Conservation (phyloP, 2,888 invertebrate species). For the Polyommatus iphigenia region DNA sequence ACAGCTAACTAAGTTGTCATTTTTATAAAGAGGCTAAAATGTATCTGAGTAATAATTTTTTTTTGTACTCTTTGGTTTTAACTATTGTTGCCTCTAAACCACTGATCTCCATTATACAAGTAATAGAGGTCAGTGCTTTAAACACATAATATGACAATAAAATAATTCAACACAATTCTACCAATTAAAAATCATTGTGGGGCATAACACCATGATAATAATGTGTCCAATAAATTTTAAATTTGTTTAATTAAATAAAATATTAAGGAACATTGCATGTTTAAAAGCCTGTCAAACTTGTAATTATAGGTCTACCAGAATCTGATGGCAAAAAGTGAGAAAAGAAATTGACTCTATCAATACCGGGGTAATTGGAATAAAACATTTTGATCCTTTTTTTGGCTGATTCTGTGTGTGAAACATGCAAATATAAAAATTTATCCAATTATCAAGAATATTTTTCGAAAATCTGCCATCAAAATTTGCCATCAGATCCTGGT, state of each 20-base stretch:
- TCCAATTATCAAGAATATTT: no score
- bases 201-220: neutral
- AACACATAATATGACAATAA: neutral
- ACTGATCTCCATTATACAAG: no score
- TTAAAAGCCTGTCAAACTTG: neutral
- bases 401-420: no score
- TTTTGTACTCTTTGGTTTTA: neutral
- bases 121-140: no score
- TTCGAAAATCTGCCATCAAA: no score
- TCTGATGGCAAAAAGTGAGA: no score
- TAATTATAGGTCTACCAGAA: neutral
- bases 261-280: neutral
- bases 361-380: no score
- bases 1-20: slow-evolving; percentile 25
- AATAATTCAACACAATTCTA: neutral
- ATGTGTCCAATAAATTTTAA: neutral
- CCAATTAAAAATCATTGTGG: neutral
- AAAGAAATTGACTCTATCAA: no score
- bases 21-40: slow-evolving; percentile 39
- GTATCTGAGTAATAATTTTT: slow-evolving; percentile 32
- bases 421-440: no score
- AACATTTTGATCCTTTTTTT: no score
- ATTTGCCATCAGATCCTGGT: no score
- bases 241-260: neutral
- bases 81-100: slow-evolving; percentile 16